Evolutionary conservation across 2,113 vertebrate genomes (phyloP), one percentile per base, ranked within the genome.

Genomic region (Phrynocephalus versicolor): DNA sequence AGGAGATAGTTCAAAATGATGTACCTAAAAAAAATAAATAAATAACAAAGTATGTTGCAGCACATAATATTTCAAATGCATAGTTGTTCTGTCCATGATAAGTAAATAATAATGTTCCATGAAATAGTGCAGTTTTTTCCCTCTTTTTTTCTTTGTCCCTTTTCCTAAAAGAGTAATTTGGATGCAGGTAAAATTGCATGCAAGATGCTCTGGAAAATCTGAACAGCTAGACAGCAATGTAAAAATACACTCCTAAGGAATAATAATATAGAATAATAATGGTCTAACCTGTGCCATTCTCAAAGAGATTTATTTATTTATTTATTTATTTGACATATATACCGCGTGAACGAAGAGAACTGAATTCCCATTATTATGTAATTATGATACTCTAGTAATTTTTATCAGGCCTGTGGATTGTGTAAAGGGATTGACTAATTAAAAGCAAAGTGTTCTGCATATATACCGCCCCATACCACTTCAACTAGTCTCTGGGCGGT

Each of bases 1-100:
- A n/a, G 90, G 93, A 1, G 93, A 95, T 90, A 97, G 93, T 21
- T 97, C 94, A 10, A 96, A 95, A 62, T 85, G 91, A 71, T 94
- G 95, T 76, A 96, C 90, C 98, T 96, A 92, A 85, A 23, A 78
- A 88, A 82, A 88, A 81, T 92, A 88, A 86, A 89, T 0, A 55
- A 0, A 7, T 0, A 0, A 60, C 0, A 0, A 85, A 15, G 7
- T 5, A 0, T 8, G 18, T 87, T 73, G 82, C 30, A 89, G 45
- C 85, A 77, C 25, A 10, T 76, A 21, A 41, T 0, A 12, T 18
- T 41, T 21, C 33, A 58, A 19, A 39, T 33, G 37, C 37, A 60
- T 33, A 19, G 27, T 27, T 62, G 35, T 16, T 78, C 21, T 33
- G 30, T 55, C n/a, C 33, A 15, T 8, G 23, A 27, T 13, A 69